Evolutionary conservation across 2,797 vertebrate genomes (phyloP).

Genomic region (Sciurus carolinensis): DNA sequence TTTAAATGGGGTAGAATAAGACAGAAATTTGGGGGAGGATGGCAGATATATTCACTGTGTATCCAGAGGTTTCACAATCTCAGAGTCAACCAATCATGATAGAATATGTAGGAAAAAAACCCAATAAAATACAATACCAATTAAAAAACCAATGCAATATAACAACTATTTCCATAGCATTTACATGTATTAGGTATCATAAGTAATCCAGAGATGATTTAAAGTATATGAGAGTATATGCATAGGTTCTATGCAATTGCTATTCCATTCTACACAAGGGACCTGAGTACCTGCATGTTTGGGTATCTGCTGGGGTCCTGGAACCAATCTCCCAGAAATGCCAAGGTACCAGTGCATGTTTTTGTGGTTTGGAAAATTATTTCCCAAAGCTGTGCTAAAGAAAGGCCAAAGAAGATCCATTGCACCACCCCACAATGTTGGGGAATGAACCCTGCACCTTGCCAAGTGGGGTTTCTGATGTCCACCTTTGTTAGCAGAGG

Average conservation of each 20-base stretch:
- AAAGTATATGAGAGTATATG: not conserved
- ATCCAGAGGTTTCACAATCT: not conserved
- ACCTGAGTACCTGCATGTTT: not conserved
- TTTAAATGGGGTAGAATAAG: slow-evolving; percentile 31
- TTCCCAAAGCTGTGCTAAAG: not conserved
- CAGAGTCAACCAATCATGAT: not conserved
- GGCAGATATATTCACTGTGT: not conserved
- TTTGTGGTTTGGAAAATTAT: slow-evolving; percentile 37
- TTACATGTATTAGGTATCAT: not conserved
- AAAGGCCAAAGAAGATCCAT: not conserved
- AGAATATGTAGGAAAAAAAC: not conserved
- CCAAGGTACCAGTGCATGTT: not conserved
- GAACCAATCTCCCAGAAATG: not conserved
- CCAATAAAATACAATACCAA: not conserved
- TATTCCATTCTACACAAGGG: not conserved
- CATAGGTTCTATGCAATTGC: not conserved
- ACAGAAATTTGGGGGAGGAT: not conserved
- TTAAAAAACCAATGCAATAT: not conserved
- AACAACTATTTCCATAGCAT: not conserved
- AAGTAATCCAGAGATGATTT: not conserved
- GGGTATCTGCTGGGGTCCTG: not conserved
- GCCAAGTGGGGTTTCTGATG: not conserved
- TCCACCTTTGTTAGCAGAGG: not conserved
- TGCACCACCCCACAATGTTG: too few relatives aligned
- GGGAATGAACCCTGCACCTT: not conserved